Conservation (phyloP, 2,888 invertebrate species). For the Lysandra bellargus region DNA sequence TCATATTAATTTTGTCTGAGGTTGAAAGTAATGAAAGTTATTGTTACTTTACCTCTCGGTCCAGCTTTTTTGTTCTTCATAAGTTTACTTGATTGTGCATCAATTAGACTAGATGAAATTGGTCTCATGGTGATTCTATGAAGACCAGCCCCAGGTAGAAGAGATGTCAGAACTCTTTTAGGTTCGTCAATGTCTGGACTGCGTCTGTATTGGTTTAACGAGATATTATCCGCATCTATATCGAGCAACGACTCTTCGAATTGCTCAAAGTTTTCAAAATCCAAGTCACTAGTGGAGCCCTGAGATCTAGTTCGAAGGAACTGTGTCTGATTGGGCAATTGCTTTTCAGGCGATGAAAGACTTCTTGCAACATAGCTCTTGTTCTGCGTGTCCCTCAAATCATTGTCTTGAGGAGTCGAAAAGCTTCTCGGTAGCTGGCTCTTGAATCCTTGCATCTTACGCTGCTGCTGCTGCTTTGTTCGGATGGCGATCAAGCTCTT, state of each 20-base stretch:
- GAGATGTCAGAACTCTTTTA: slow-evolving; percentile 61
- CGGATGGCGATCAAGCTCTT: slow-evolving; percentile 68
- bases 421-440: slow-evolving; percentile 68
- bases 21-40: background rate
- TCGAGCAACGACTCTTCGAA: slow-evolving; percentile 72
- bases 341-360: slow-evolving; percentile 68
- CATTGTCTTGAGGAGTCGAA: slow-evolving; percentile 67
- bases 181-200: slow-evolving; percentile 65
- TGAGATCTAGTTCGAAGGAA: slow-evolving; percentile 54
- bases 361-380: slow-evolving; percentile 65
- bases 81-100: slow-evolving; percentile 58
- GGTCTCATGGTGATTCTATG: slow-evolving; percentile 67
- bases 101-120: slow-evolving; percentile 54
- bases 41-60: slow-evolving; percentile 53
- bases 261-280: slow-evolving; percentile 70
- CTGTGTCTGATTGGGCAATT: slow-evolving; percentile 43
- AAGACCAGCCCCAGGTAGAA: slow-evolving; percentile 71
- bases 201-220: slow-evolving; percentile 54
- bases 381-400: slow-evolving; percentile 49
- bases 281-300: slow-evolving; percentile 65
- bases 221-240: slow-evolving; percentile 64
- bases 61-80: slow-evolving; percentile 52
- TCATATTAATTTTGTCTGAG: background rate
- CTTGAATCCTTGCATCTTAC: slow-evolving; percentile 56
- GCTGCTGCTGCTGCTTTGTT: slow-evolving; percentile 64